Base-by-base conservation (phyloP, 1,140 invertebrate genomes). In the Belonocnema kinseyi region DNA sequence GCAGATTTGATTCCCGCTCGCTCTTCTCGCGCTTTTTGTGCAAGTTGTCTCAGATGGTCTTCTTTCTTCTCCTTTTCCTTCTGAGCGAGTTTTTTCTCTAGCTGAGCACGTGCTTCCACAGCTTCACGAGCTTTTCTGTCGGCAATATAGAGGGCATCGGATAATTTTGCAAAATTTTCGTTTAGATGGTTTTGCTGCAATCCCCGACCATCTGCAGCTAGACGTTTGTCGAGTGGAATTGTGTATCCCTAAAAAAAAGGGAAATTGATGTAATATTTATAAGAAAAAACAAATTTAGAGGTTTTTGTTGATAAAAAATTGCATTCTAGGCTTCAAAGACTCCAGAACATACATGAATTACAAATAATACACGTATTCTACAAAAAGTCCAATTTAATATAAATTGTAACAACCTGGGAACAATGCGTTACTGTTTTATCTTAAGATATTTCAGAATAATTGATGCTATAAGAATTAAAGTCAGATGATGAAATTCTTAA, bases 21-120 rank as follows among this genome's bases (percentile, higher is more conserved):
- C 86, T 99, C 97, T 84, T 99, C 98, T 79, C 99, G 94, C 0
- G 99, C 99, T 87, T 98, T 96, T 89, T 98, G 97, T 17, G 99
- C 99, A 86, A 99, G 92, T 88, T 96, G 94, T 66, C 98, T 92
- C 81, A 99, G 91, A 91, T 97, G 95, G 82, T 99, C 98, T 91
- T 99, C 99, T 85, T 99, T 99, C 91, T 98, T 98, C 87, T 99
- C 98, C 86, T 99, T 99, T 89, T 99, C 98, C 85, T 99, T 98
- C 85, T 99, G 97, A 0, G 98, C 98, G 77, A 99, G 89, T 92
- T 98, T 98, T 92, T 98, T 97, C 87, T 99, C 98, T 3, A 99
- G 92, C 88, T 99, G 98, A 0, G 98, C 97, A 73, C 99, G 92
- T 87, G 97, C 97, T 90, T 99, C 98, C 0, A 99, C 98, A 66